Conservation (phyloP, 2,888 invertebrate genomes). For the Tenthredo amoena region DNA sequence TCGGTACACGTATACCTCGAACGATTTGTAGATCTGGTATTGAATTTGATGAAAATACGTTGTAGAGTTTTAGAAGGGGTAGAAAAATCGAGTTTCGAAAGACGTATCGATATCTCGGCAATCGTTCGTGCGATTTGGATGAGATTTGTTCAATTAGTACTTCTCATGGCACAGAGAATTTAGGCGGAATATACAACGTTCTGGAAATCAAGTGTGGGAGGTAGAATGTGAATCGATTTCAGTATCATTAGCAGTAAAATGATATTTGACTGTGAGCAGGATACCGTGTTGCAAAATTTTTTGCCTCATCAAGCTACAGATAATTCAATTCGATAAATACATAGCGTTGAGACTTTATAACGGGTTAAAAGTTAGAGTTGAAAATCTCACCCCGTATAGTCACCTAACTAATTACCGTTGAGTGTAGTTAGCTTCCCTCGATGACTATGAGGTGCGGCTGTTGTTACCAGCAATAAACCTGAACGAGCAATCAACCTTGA, state of each 20-base stretch:
- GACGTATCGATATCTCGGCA: too few species aligned
- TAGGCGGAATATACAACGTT: background rate
- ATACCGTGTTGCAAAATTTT: background rate
- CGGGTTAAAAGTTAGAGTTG: constrained; percentile 16
- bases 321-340: background rate
- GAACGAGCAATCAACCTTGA: constrained; percentile 52
- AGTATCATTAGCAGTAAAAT: background rate
- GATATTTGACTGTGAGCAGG: too few species aligned
- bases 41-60: too few species aligned
- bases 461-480: constrained; percentile 49
- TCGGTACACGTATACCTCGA: too few species aligned
- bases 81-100: too few species aligned
- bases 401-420: constrained; percentile 47
- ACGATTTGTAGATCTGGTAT: too few species aligned
- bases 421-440: constrained; percentile 46
- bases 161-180: too few species aligned
- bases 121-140: too few species aligned
- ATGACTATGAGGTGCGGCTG: constrained; percentile 52
- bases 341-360: background rate
- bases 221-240: background rate
- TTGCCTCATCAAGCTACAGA: background rate
- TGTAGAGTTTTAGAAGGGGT: too few species aligned
- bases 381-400: constrained; percentile 37
- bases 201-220: background rate
- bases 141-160: too few species aligned